phyloP scores from a whole-genome alignment of 2,888 invertebrate species.

The Scaptomyza parva region DNA sequence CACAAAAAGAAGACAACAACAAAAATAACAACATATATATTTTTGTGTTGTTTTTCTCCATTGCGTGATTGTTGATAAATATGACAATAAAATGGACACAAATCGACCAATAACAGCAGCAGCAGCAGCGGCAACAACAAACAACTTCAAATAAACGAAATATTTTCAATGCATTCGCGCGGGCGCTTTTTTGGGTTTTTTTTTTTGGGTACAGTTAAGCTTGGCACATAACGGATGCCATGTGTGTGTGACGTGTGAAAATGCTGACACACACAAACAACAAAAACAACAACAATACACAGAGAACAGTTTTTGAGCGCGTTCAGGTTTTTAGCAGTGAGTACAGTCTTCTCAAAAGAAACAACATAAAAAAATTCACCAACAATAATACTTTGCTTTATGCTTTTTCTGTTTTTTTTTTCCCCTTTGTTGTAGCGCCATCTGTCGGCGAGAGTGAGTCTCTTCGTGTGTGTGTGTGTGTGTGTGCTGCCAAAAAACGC shows the following conservation, averaged over 20 bases:
- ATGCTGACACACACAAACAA: slow-evolving; percentile 53
- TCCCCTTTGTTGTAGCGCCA: slow-evolving; percentile 45
- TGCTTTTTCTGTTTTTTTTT: neutral
- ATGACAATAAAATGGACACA: slow-evolving; percentile 78
- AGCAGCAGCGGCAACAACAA: slow-evolving; percentile 7
- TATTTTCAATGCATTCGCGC: slow-evolving; percentile 35
- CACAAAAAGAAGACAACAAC: slow-evolving; percentile 1
- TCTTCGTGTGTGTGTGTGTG: no score
- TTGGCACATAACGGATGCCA: slow-evolving; percentile 29
- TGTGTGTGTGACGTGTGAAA: slow-evolving; percentile 50
- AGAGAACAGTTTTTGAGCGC: slow-evolving; percentile 21
- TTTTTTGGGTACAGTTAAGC: slow-evolving; percentile 42
- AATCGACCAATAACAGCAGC: slow-evolving; percentile 47
- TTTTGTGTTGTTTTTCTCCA: slow-evolving; percentile 34
- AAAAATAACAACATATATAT: neutral
- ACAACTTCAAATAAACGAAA: slow-evolving; percentile 65
- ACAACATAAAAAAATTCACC: no score
- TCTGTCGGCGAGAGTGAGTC: slow-evolving; percentile 52
- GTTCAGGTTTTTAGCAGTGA: slow-evolving; percentile 43
- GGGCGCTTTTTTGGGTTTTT: neutral
- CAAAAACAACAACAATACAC: slow-evolving; percentile 23
- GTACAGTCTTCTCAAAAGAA: slow-evolving; percentile 32
- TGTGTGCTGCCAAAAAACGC: slow-evolving; percentile 55
- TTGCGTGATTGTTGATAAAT: slow-evolving; percentile 75
- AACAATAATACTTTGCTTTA: slow-evolving; percentile 40